Evolutionary conservation across 2,113 vertebrate species (phyloP).

Genomic region (Bos javanicus): DNA sequence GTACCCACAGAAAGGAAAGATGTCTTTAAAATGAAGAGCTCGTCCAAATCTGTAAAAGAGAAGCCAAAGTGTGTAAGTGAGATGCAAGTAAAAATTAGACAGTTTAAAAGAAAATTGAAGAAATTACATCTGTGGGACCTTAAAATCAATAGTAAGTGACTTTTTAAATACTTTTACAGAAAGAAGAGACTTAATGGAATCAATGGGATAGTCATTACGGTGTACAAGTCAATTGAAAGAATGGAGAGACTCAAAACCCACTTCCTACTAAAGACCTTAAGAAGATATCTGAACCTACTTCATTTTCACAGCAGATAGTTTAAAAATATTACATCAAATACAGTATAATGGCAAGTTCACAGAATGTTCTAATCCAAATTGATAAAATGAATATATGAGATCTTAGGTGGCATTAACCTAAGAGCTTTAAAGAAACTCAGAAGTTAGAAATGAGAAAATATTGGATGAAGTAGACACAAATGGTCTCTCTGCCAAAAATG

Average conservation of each 20-base stretch:
- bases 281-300: not conserved
- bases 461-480: not conserved
- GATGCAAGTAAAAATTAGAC: not conserved
- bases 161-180: not conserved
- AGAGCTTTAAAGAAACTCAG: slow-evolving; percentile 8
- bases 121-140: not conserved
- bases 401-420: not conserved
- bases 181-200: not conserved
- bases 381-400: not conserved
- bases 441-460: not conserved
- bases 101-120: not conserved
- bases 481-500: not conserved
- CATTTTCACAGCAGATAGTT: not conserved
- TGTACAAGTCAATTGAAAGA: not conserved
- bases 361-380: slow-evolving; percentile 13
- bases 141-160: not conserved
- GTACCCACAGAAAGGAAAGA: not conserved
- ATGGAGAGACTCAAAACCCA: not conserved
- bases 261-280: not conserved
- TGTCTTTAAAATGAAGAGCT: not conserved
- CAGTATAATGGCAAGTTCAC: not conserved
- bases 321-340: not conserved
- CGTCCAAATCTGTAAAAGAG: not conserved
- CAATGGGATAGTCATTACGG: not conserved
- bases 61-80: not conserved